Evolutionary conservation across 2,888 invertebrate genomes (phyloP).

Genomic region (Sialis lutaria): DNA sequence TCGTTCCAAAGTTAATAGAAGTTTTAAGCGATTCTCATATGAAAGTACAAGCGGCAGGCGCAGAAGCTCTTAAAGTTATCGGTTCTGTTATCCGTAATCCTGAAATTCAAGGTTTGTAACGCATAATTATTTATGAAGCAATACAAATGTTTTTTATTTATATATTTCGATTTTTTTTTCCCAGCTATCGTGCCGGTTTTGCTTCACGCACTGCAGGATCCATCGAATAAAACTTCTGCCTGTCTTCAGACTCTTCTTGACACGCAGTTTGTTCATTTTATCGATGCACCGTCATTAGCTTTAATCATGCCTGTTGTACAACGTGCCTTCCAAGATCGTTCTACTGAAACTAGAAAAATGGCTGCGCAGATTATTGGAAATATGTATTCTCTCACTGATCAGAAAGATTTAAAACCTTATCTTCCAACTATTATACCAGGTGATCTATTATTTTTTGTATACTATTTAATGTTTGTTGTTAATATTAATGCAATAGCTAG

Average conservation of each 20-base stretch:
- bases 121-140: no score
- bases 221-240: constrained; percentile 81
- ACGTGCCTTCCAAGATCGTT: constrained; percentile 92
- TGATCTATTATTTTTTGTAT: no score
- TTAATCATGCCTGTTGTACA: constrained; percentile 99
- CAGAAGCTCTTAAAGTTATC: constrained; percentile 87
- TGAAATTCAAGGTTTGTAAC: constrained; percentile 65
- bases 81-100: constrained; percentile 97
- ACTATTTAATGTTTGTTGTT: no score
- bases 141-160: background rate
- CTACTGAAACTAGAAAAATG: constrained; percentile 97
- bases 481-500: no score
- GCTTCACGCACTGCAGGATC: constrained; percentile 85
- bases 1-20: constrained; percentile 94
- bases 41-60: constrained; percentile 92
- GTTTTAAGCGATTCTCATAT: constrained; percentile 94
- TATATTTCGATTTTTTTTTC: constrained; percentile 2
- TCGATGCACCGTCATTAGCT: constrained; percentile 95
- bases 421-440: constrained; percentile 88
- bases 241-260: constrained; percentile 89
- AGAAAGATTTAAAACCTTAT: constrained; percentile 94
- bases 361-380: constrained; percentile 99
- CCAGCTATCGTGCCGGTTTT: constrained; percentile 71
- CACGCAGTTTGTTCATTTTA: constrained; percentile 97
- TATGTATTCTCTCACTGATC: constrained; percentile 97